A percentile compares a stretch with the other conserved stretches of the same genome.
Conservation (phyloP, 2,888 invertebrate species). For the Octodonta nipae region DNA sequence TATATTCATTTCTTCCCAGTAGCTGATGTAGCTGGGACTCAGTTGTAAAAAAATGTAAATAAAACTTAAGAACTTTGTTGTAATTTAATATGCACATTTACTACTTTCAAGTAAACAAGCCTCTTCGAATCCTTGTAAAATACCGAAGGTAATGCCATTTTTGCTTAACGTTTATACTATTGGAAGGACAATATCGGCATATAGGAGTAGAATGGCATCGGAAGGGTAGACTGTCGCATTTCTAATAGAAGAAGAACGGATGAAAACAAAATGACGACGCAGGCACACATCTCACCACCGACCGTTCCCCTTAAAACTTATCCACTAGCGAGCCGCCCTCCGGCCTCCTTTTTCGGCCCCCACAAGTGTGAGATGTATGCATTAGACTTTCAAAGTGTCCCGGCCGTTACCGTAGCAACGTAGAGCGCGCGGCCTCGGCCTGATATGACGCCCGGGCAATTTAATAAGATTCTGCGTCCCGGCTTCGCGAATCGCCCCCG, state of each 20-base stretch:
- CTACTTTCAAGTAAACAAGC: no score
- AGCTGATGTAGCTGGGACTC: no score
- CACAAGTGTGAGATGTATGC: slow-evolving; percentile 38
- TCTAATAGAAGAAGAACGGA: slow-evolving; percentile 32
- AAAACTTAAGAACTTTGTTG: no score
- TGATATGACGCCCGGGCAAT: slow-evolving; percentile 52
- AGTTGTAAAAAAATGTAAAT: no score
- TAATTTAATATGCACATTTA: no score
- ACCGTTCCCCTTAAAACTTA: slow-evolving; percentile 17
- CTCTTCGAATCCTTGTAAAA: no score
- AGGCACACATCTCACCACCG: slow-evolving; percentile 26
- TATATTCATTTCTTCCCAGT: no score
- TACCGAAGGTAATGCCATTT: no score
- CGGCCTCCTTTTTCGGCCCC: slow-evolving; percentile 22
- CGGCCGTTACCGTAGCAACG: slow-evolving; percentile 56
- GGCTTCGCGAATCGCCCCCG: slow-evolving; percentile 26
- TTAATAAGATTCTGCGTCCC: slow-evolving; percentile 40
- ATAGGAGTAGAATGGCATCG: no score
- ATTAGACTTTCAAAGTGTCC: slow-evolving; percentile 42
- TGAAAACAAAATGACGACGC: slow-evolving; percentile 36
- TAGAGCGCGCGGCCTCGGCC: slow-evolving; percentile 47
- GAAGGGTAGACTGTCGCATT: slow-evolving; percentile 11
- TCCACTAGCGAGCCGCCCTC: slow-evolving; percentile 25
- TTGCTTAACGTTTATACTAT: no score
- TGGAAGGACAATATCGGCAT: no score